These are phyloP conservation scores for Cinara cedri DNA, from an alignment of 2,888 invertebrate genomes.

Conservation along the genomic window DNA sequence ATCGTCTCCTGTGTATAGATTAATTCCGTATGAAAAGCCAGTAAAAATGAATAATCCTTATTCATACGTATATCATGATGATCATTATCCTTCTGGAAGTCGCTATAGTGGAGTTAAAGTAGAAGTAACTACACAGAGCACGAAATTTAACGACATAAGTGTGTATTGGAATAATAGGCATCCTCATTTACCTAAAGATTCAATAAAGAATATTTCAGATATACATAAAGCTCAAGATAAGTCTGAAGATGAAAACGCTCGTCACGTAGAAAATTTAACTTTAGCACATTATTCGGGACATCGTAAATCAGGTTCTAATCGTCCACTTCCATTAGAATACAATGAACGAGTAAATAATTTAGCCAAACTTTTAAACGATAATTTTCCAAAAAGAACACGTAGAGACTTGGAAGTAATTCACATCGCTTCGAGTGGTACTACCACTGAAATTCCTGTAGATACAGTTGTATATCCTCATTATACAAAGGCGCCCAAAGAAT, in stretches of 20 bases:
- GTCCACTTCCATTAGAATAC: conserved; percentile 57
- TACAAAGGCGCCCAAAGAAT: conserved; percentile 65
- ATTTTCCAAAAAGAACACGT: conserved; percentile 44
- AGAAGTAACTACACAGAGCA: conserved; percentile 33
- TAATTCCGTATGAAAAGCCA: conserved; percentile 36
- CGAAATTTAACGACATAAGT: neutral
- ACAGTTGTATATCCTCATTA: conserved; percentile 74
- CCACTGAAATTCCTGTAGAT: conserved; percentile 59
- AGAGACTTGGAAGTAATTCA: conserved; percentile 56
- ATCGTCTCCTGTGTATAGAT: conserved; percentile 4
- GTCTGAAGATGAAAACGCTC: conserved; percentile 55
- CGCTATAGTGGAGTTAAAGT: conserved; percentile 19
- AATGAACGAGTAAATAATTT: conserved; percentile 59
- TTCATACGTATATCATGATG: conserved; percentile 41
- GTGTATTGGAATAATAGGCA: conserved; percentile 35
- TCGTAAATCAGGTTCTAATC: conserved; percentile 56
- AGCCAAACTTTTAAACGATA: conserved; percentile 59
- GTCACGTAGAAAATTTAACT: conserved; percentile 60
- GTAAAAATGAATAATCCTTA: conserved; percentile 44
- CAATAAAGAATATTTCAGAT: conserved; percentile 23
- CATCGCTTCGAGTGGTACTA: conserved; percentile 58
- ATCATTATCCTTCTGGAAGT: conserved; percentile 52
- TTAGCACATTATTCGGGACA: conserved; percentile 59
- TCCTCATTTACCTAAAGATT: conserved; percentile 54
- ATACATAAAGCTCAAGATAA: conserved; percentile 9